A percentile compares a stretch with the other conserved stretches of the same genome.
phyloP scores from a whole-genome alignment of 2,888 invertebrate species.

The Ornithoptera alexandrae region DNA sequence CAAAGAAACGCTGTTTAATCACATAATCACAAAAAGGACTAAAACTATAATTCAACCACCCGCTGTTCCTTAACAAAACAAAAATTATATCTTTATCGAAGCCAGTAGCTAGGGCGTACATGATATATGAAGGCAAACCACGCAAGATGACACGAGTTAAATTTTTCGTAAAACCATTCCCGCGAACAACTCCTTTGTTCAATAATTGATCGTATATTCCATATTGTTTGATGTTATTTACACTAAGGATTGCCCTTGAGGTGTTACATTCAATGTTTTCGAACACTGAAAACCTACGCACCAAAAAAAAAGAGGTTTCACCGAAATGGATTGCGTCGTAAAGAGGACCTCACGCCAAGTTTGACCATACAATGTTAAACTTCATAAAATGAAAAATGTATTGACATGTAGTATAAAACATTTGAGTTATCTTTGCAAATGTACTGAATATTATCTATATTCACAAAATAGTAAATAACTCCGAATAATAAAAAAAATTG shows the following conservation, averaged over 20 bases:
- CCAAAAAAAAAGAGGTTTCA: conserved; percentile 16
- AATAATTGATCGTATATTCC: conserved; percentile 18
- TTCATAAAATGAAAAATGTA: conserved; percentile 8
- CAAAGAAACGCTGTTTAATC: background rate
- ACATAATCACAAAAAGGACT: conserved; percentile 8
- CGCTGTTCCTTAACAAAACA: conserved; percentile 30
- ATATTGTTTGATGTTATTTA: conserved; percentile 4
- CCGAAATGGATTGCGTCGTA: conserved; percentile 13
- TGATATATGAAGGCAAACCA: conserved; percentile 25
- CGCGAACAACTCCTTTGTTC: conserved; percentile 18
- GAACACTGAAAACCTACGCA: conserved; percentile 28
- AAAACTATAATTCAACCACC: conserved; percentile 31
- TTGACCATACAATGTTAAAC: conserved; percentile 15
- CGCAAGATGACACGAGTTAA: conserved; percentile 16
- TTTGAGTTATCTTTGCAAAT: background rate
- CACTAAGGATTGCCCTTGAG: conserved; percentile 17
- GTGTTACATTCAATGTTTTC: conserved; percentile 22
- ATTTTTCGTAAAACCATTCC: conserved; percentile 14
- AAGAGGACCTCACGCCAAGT: conserved; percentile 6
- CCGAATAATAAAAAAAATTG: too few species aligned
- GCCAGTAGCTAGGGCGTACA: conserved; percentile 29
- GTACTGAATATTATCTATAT: too few species aligned
- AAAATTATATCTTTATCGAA: conserved; percentile 36
- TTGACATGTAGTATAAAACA: conserved; percentile 2
- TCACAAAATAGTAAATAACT: too few species aligned